Conservation (phyloP, 2,888 invertebrate genomes). For the Trypoxylon attenuatum region DNA sequence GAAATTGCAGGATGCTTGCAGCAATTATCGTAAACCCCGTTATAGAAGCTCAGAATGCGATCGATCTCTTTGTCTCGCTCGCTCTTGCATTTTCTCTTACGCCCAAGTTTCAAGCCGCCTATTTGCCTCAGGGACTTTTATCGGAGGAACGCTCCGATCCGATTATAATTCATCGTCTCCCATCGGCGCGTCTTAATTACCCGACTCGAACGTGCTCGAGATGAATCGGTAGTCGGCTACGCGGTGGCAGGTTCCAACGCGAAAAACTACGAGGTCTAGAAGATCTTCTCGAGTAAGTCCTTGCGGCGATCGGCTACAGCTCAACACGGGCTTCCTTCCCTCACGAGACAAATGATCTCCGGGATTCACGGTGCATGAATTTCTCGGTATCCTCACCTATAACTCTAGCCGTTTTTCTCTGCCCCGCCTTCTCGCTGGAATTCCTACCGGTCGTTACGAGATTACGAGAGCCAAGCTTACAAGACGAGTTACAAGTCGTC, state of each 20-base stretch:
- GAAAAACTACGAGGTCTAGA: neutral
- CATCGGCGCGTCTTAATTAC: conserved; percentile 45
- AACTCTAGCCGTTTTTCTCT: neutral
- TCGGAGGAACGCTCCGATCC: conserved; percentile 13
- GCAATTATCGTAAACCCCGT: conserved; percentile 59
- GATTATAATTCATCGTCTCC: conserved; percentile 48
- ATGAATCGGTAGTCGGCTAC: conserved; percentile 25
- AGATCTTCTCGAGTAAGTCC: no score
- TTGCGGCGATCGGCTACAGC: conserved; percentile 40
- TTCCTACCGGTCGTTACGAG: neutral
- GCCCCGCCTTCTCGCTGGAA: neutral
- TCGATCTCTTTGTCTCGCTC: conserved; percentile 26
- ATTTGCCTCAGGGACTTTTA: conserved; percentile 27
- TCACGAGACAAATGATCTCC: conserved; percentile 27
- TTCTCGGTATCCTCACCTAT: conserved; percentile 6
- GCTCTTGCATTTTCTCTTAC: no score
- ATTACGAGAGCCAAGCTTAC: conserved; percentile 51
- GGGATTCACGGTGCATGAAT: conserved; percentile 9
- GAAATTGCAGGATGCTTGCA: conserved; percentile 62
- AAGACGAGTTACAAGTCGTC: conserved; percentile 28
- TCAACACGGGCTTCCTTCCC: conserved; percentile 40
- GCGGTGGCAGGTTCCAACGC: conserved; percentile 12
- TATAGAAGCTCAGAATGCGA: conserved; percentile 43
- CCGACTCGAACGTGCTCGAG: conserved; percentile 35
- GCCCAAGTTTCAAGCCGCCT: no score